A percentile compares a stretch with the other conserved stretches of the same genome.
phyloP scores from a whole-genome alignment of 2,797 vertebrate species.

The Dendrocincla fuliginosa region DNA sequence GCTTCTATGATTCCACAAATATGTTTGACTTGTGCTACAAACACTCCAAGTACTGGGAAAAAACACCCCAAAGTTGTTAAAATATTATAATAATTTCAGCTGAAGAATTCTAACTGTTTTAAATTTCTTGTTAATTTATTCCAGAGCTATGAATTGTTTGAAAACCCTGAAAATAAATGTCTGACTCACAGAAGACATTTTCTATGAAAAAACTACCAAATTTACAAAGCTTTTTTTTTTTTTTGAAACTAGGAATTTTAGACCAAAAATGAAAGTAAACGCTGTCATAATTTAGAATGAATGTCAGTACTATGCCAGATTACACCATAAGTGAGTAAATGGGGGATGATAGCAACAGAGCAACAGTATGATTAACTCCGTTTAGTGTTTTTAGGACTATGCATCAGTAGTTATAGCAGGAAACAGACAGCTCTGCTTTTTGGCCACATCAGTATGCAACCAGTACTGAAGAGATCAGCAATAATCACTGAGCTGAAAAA shows the following conservation, averaged over 20 bases:
- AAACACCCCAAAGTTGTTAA: neutral
- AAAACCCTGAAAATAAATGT: conserved; percentile 32
- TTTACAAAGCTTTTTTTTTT: neutral
- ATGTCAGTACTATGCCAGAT: neutral
- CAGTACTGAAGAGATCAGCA: neutral
- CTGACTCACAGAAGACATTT: neutral
- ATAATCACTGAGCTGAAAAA: neutral
- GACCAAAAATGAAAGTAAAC: neutral
- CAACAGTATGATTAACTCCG: neutral
- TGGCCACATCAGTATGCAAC: neutral
- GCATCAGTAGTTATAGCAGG: neutral
- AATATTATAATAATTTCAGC: neutral
- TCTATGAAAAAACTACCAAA: neutral
- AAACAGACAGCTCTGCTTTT: neutral
- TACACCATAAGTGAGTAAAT: neutral
- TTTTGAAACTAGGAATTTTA: neutral
- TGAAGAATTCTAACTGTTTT: neutral
- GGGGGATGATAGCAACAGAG: neutral
- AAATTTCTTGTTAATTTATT: conserved; percentile 13
- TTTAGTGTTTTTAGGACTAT: neutral
- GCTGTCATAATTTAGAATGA: neutral
- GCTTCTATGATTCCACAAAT: neutral
- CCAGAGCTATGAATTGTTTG: conserved; percentile 11
- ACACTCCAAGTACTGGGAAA: neutral
- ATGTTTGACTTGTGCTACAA: neutral